A percentile compares a stretch with the other conserved stretches of the same genome.
Conservation (phyloP, 2,888 invertebrate species). For the Entomobrya multifasciata region DNA sequence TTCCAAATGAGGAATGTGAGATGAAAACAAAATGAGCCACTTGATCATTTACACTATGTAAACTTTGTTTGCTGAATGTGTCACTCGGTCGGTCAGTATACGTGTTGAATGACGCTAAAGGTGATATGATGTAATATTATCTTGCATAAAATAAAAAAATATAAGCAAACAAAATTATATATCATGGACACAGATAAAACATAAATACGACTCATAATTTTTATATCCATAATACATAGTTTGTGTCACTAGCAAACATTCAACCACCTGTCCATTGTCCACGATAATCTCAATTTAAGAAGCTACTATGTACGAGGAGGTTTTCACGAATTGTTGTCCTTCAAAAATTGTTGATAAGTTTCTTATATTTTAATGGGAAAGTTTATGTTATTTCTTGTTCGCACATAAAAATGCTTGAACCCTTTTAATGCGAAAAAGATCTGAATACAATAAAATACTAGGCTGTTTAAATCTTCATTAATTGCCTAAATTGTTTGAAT, state of each 20-base stretch:
- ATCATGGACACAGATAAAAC: background rate
- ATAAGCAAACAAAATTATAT: background rate
- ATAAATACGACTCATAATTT: slow-evolving; percentile 12
- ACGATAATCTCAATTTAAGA: background rate
- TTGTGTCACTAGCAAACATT: background rate
- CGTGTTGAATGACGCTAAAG: background rate
- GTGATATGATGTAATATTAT: slow-evolving; percentile 45
- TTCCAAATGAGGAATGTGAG: slow-evolving; percentile 43
- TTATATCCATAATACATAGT: too few species aligned
- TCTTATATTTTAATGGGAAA: too few species aligned
- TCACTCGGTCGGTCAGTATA: too few species aligned
- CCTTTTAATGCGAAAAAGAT: too few species aligned
- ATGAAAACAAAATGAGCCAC: slow-evolving; percentile 60
- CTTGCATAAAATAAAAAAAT: slow-evolving; percentile 20
- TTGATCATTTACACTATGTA: background rate
- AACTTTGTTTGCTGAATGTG: background rate
- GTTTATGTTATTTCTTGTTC: too few species aligned
- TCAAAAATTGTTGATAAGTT: too few species aligned
- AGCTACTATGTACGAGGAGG: too few species aligned
- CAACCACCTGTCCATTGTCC: slow-evolving; percentile 1
- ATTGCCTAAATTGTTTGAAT: too few species aligned
- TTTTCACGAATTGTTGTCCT: too few species aligned
- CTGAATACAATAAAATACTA: too few species aligned
- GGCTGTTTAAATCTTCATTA: too few species aligned
- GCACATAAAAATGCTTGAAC: too few species aligned